phyloP scores from a whole-genome alignment of 2,113 vertebrate species.

The Eurystomus gularis region DNA sequence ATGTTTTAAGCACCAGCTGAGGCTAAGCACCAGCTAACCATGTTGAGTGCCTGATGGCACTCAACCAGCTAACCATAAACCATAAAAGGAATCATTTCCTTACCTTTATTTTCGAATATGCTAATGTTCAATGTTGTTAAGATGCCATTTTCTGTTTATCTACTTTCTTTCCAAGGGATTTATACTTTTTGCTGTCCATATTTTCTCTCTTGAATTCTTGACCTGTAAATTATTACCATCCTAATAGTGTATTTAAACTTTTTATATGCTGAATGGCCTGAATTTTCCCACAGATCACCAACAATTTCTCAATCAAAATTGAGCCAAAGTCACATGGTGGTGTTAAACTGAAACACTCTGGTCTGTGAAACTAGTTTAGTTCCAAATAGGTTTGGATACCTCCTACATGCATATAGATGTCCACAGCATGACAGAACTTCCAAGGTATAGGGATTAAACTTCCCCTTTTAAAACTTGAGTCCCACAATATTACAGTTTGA shows the following conservation, averaged over 20 bases:
- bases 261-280: background rate
- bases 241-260: background rate
- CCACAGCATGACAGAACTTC: background rate
- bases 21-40: background rate
- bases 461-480: background rate
- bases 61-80: background rate
- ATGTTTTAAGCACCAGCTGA: no score
- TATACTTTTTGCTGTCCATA: background rate
- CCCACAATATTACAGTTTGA: background rate
- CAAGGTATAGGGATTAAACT: background rate
- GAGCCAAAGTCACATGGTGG: background rate
- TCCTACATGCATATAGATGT: background rate
- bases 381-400: background rate
- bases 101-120: background rate
- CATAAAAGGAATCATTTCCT: background rate
- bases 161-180: background rate
- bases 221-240: background rate
- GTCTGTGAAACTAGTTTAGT: background rate
- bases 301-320: background rate
- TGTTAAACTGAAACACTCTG: background rate
- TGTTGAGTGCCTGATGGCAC: background rate
- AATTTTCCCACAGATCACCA: background rate
- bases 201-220: background rate
- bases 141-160: background rate
- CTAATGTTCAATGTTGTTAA: background rate